Base-by-base conservation (phyloP, 2,113 vertebrate species). In the Pyxicephalus adspersus region DNA sequence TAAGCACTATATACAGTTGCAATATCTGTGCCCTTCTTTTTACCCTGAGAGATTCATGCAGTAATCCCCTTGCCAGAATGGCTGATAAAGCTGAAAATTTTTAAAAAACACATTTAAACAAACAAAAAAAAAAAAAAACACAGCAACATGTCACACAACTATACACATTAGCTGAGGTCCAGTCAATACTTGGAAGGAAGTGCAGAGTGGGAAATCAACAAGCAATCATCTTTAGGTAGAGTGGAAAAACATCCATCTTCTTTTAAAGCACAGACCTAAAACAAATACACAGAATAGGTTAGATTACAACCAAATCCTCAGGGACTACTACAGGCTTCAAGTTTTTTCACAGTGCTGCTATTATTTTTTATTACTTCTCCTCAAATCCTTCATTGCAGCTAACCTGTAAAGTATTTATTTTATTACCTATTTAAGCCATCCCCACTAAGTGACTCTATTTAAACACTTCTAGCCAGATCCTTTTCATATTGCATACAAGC, bases 11-110 rank as follows among this genome's bases (percentile, higher is more conserved):
- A 64, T 81, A 74, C 80, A 74, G n/a, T 29, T 81, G 64, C 68
- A 81, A 52, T 31, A 54, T 51, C 29, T 82, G 80, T 65, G 71
- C 61, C 67, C 52, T 75, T 64, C 20, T 74, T 74, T 64, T 82
- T 50, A 82, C 61, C 80, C 80, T 82, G 80, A 82, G 79, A 80
- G 60, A 82, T 82, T n/a, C 80, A 82, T 82, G 80, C 80, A 82
- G 31, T 50, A 22, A 23, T 66, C 75, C 80, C 80, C 80, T 82
- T 82, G 51, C 22, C 75, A 64, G 64, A 57, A 64, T 19, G 13
- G 29, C 28, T 52, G 26, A 31, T 74, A 73, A 80, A 80, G 68
- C 63, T 31, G 65, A 55, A 54, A 13, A 81, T 73, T 29, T 64
- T 29, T 52, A 5, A 52, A 13, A 7, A 58, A 31, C n/a, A 61